Conservation (phyloP, 2,113 vertebrate species). For the Alouatta palliata region DNA sequence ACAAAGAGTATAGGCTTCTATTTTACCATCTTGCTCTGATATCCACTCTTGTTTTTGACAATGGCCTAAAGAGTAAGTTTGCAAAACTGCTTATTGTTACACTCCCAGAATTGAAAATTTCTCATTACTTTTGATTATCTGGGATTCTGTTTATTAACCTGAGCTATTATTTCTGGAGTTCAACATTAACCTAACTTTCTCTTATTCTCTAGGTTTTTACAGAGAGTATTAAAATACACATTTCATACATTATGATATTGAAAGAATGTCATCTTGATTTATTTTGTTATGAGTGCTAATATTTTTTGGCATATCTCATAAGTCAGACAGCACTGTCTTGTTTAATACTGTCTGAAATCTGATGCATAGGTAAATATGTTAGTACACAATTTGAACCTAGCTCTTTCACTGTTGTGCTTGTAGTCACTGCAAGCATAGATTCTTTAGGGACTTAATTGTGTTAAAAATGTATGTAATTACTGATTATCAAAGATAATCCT, state of each 20-base stretch:
- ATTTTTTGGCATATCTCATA: not conserved
- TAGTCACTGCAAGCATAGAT: not conserved
- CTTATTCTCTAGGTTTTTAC: not conserved
- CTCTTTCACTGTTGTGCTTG: not conserved
- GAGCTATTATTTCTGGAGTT: not conserved
- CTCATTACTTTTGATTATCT: not conserved
- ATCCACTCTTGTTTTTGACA: not conserved
- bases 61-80: not conserved
- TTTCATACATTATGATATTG: not conserved
- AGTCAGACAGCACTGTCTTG: not conserved
- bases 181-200: not conserved
- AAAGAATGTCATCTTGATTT: not conserved
- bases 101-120: not conserved
- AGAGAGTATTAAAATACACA: not conserved
- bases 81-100: not conserved
- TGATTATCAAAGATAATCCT: not conserved
- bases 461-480: not conserved
- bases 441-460: not conserved
- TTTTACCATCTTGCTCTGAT: not conserved
- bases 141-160: not conserved
- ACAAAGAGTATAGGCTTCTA: too few species aligned
- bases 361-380: not conserved
- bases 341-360: not conserved
- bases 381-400: not conserved
- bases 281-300: not conserved